A percentile compares a stretch with the other conserved stretches of the same genome.
Evolutionary conservation across 1,140 invertebrate species (phyloP).

Genomic region (Listronotus oregonensis): DNA sequence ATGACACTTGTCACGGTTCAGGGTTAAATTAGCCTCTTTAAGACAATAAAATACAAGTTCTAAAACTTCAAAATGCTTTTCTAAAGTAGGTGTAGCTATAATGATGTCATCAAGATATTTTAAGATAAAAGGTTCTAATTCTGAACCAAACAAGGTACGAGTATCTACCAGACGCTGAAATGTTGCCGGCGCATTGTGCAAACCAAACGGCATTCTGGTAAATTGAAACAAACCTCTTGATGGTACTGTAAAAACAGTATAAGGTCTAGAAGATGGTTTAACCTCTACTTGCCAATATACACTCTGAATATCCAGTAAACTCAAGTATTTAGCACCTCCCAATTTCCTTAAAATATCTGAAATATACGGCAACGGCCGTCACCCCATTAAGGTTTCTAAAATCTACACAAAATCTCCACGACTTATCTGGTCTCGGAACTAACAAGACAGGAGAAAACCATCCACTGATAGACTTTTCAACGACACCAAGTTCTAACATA

Average conservation of each 20-base stretch:
- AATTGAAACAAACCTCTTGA: no score
- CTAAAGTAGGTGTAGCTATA: slow-evolving; percentile 43
- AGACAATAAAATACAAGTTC: slow-evolving; percentile 31
- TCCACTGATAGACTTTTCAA: slow-evolving; percentile 27
- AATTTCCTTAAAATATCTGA: no score
- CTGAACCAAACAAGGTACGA: slow-evolving; percentile 42
- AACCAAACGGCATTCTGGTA: background rate
- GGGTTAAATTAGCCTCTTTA: slow-evolving; percentile 20
- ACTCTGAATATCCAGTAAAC: no score
- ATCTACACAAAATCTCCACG: no score
- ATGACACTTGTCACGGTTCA: slow-evolving; percentile 28
- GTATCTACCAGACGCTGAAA: slow-evolving; percentile 44
- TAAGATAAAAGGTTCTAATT: slow-evolving; percentile 39
- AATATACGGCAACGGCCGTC: no score
- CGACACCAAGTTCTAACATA: slow-evolving; percentile 38
- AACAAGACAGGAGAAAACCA: slow-evolving; percentile 46
- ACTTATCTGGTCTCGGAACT: slow-evolving; percentile 10
- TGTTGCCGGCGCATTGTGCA: slow-evolving; percentile 10
- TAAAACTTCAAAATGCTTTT: slow-evolving; percentile 40
- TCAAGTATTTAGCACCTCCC: background rate
- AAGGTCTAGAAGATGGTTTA: no score
- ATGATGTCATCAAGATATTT: slow-evolving; percentile 53
- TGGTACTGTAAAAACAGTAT: no score
- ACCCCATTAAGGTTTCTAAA: no score
- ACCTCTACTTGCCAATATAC: no score